Evolutionary conservation across 2,113 vertebrate genomes (phyloP).

Genomic region (Pipra filicauda): DNA sequence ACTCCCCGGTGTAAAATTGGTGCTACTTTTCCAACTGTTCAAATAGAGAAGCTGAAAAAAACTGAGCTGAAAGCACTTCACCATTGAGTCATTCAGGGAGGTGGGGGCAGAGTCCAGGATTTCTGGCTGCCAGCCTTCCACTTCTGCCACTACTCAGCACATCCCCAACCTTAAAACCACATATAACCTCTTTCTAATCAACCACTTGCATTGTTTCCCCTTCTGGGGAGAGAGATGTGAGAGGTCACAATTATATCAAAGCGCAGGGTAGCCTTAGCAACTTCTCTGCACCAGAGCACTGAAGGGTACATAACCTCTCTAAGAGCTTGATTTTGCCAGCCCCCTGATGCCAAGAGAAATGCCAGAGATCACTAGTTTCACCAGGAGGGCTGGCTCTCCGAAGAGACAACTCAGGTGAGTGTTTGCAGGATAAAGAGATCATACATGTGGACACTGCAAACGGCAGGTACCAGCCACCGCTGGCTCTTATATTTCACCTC

Average conservation of each 20-base stretch:
- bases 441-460: not conserved
- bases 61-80: not conserved
- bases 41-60: not conserved
- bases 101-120: not conserved
- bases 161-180: not conserved
- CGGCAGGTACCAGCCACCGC: accelerated
- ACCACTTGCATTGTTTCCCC: not conserved
- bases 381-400: not conserved
- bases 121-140: not conserved
- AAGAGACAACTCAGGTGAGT: not conserved
- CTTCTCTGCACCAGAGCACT: not conserved
- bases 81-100: not conserved
- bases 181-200: not conserved
- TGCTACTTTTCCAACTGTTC: not conserved
- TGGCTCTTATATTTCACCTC: not conserved
- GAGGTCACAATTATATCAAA: accelerated
- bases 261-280: not conserved
- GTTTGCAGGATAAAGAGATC: not conserved
- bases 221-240: not conserved
- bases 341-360: not conserved
- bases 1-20: not conserved
- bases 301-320: not conserved
- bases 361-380: not conserved
- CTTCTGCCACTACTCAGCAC: not conserved
- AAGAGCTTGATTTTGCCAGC: not conserved